Conservation (phyloP, 1,140 invertebrate genomes). For the Paraescarpia echinospica region DNA sequence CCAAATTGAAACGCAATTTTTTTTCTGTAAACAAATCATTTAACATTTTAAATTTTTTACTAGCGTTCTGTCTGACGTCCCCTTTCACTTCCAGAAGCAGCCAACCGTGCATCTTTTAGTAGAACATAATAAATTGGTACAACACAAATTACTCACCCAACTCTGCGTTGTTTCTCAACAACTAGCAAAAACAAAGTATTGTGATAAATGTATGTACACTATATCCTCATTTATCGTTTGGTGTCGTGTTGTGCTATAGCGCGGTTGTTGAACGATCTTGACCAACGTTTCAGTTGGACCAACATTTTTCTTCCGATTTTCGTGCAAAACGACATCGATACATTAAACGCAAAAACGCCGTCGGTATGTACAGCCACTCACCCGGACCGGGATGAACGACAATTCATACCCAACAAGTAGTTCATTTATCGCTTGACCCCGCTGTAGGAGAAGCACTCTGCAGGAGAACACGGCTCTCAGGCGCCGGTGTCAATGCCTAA, state of each 20-base stretch:
- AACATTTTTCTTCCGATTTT: background rate
- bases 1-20: no score
- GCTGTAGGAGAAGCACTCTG: background rate
- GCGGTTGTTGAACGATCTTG: background rate
- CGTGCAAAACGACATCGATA: background rate
- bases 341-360: no score
- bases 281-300: background rate
- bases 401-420: background rate
- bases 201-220: background rate
- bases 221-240: background rate
- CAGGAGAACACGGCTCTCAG: background rate
- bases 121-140: no score
- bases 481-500: background rate
- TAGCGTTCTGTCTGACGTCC: no score
- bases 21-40: no score
- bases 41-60: no score
- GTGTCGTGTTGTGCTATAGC: background rate
- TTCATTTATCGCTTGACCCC: background rate
- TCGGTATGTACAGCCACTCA: background rate
- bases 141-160: background rate
- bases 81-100: no score
- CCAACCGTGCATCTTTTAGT: no score
- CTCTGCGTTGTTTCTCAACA: background rate
- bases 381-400: background rate
- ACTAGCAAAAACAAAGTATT: background rate